These are phyloP conservation scores for Cheilosia impressa DNA, from an alignment of 2,888 invertebrate genomes.

Conservation along the genomic window DNA sequence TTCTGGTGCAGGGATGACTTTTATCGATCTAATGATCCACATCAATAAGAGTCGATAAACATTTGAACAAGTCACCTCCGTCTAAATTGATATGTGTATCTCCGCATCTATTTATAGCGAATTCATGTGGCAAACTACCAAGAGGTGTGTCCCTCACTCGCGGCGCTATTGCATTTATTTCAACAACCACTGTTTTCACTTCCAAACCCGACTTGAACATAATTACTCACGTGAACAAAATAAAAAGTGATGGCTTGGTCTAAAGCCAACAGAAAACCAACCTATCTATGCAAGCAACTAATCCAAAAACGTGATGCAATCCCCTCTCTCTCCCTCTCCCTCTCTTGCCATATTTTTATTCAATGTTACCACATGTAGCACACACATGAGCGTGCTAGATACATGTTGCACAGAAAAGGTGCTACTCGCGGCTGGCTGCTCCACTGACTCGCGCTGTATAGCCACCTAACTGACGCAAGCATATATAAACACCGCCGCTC, in stretches of 20 bases:
- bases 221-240: conserved; percentile 59
- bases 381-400: conserved; percentile 68
- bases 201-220: conserved; percentile 52
- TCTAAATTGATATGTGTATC: conserved; percentile 11
- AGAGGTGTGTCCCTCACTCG: conserved; percentile 57
- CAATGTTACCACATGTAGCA: conserved; percentile 74
- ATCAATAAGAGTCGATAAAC: conserved; percentile 20
- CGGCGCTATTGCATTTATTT: conserved; percentile 25
- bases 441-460: conserved; percentile 58
- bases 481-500: conserved; percentile 15
- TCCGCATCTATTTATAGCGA: conserved; percentile 47
- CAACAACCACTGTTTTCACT: conserved; percentile 43
- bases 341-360: conserved; percentile 67
- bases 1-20: too few relatives aligned
- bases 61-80: conserved; percentile 39
- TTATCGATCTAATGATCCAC: neutral
- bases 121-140: conserved; percentile 49
- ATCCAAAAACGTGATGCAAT: conserved; percentile 73
- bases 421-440: conserved; percentile 47
- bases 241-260: conserved; percentile 25
- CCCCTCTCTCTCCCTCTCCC: conserved; percentile 36
- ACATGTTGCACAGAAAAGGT: conserved; percentile 68
- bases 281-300: conserved; percentile 42
- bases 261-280: conserved; percentile 41
- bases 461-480: conserved; percentile 63